Evolutionary conservation across 2,797 vertebrate genomes (phyloP).

Genomic region (Schizopygopsis pylzovi): DNA sequence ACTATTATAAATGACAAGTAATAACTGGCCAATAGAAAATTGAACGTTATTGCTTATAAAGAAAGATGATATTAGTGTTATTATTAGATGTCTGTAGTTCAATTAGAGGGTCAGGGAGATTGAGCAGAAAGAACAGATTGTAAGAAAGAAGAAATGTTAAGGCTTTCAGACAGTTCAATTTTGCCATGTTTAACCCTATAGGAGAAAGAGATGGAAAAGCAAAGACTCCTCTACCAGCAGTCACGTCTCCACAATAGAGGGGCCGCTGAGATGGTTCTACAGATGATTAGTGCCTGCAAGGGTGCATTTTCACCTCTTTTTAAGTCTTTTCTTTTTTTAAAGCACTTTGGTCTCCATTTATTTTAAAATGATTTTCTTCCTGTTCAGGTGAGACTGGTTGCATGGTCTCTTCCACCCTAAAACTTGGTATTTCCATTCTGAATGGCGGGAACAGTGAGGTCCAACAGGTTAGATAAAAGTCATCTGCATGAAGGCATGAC

Average conservation of each 20-base stretch:
- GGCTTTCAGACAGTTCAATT: background rate
- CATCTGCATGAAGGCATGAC: background rate
- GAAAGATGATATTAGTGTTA: background rate
- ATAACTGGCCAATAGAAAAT: background rate
- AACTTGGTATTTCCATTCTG: slow-evolving; percentile 93
- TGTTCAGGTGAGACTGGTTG: slow-evolving; percentile 86
- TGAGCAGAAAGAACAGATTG: background rate
- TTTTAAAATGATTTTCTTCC: background rate
- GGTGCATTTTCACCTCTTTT: slow-evolving; percentile 70
- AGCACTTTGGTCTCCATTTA: background rate
- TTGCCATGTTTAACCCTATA: slow-evolving; percentile 61
- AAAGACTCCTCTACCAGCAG: slow-evolving; percentile 92
- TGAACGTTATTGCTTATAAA: background rate
- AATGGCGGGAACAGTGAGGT: slow-evolving; percentile 92
- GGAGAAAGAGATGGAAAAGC: slow-evolving; percentile 98
- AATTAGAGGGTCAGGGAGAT: background rate
- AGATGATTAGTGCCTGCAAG: slow-evolving; percentile 98
- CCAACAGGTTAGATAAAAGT: slow-evolving; percentile 80
- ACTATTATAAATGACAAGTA: background rate
- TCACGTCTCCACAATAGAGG: slow-evolving; percentile 91
- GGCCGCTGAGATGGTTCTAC: slow-evolving; percentile 94
- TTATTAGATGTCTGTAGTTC: background rate
- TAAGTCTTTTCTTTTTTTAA: background rate
- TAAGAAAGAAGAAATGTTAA: background rate
- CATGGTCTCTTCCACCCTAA: slow-evolving; percentile 94